Conservation (phyloP, 37 sponge, comb jelly and placozoan species). For the Beroe forskalii region DNA sequence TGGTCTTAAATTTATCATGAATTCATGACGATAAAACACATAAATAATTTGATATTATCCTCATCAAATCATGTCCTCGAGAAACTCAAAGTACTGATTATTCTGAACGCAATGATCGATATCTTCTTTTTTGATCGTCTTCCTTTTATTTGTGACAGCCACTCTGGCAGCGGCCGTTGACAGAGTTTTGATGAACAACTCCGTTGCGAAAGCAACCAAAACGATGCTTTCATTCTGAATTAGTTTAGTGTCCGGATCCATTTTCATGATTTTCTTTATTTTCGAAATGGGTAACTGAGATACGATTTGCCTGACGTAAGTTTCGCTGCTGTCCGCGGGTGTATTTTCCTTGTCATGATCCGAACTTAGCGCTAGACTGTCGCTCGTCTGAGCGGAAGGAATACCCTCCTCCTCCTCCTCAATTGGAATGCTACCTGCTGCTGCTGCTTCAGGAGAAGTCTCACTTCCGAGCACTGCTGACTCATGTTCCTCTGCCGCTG, state of each 20-base stretch:
- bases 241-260: conserved; percentile 37
- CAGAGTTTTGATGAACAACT: conserved; percentile 34
- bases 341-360: conserved; percentile 1
- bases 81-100: conserved; percentile 29
- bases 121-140: conserved; percentile 47
- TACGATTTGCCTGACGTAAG: not conserved
- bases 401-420: not conserved
- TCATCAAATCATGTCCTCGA: conserved; percentile 59
- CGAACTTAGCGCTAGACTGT: not conserved
- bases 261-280: conserved; percentile 40
- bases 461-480: not conserved
- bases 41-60: too few relatives aligned
- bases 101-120: conserved; percentile 5
- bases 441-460: not conserved
- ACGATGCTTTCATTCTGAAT: conserved; percentile 37
- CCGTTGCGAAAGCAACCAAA: conserved; percentile 26
- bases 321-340: not conserved
- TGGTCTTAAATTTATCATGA: too few relatives aligned
- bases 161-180: conserved; percentile 50
- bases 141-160: conserved; percentile 41
- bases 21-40: too few relatives aligned
- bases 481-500: not conserved
- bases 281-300: conserved; percentile 49
- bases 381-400: not conserved
- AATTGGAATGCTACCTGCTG: not conserved